These are phyloP conservation scores for Umimayanthus chanpuru DNA, from an alignment of 92 coral and sea anemone species.

Conservation along the genomic window DNA sequence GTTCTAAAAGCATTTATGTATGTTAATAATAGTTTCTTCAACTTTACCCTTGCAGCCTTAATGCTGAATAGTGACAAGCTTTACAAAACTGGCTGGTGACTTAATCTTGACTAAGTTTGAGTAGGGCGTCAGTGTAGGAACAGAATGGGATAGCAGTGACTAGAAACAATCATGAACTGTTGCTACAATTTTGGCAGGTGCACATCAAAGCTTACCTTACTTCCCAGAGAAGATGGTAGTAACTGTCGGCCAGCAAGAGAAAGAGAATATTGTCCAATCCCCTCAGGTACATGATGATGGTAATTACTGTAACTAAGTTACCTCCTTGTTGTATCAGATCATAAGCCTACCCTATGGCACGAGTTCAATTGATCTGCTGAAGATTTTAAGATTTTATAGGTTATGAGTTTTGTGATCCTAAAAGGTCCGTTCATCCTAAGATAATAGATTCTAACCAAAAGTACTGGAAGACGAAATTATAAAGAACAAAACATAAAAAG, in stretches of 20 bases:
- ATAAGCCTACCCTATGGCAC: neutral
- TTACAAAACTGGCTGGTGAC: too few species aligned
- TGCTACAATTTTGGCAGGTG: constrained; percentile 54
- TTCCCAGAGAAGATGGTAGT: constrained; percentile 82
- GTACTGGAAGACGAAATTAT: neutral
- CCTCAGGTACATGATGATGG: neutral
- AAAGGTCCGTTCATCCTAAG: neutral
- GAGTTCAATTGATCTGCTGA: neutral
- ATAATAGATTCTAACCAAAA: neutral
- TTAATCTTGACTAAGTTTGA: too few species aligned
- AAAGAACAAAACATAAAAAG: neutral
- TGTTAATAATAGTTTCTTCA: too few species aligned
- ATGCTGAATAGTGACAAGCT: too few species aligned
- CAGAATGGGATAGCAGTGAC: too few species aligned
- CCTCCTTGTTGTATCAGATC: too few species aligned
- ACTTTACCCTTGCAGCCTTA: too few species aligned
- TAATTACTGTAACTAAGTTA: too few species aligned
- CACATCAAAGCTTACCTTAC: constrained; percentile 51
- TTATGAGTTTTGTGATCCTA: too few species aligned
- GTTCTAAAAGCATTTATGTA: too few species aligned
- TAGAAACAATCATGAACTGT: neutral
- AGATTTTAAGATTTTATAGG: neutral
- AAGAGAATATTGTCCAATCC: neutral
- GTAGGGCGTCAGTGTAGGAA: too few species aligned
- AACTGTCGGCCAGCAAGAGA: constrained; percentile 50